phyloP scores from a whole-genome alignment of 2,113 vertebrate species.

The Pristiophorus japonicus region DNA sequence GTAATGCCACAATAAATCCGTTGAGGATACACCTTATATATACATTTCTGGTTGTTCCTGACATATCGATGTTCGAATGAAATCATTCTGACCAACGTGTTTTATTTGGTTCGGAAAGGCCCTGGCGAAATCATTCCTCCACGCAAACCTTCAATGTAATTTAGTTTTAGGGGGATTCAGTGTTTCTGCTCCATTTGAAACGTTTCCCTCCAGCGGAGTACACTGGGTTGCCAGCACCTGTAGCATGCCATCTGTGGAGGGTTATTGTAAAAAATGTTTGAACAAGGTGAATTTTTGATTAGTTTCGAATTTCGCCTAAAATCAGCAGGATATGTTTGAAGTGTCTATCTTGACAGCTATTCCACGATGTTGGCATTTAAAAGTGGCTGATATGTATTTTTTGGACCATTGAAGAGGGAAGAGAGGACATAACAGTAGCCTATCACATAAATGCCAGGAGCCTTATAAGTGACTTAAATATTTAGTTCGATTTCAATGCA shows the following conservation, averaged over 20 bases:
- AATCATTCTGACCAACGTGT: not conserved
- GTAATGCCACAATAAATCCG: too few relatives aligned
- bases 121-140: not conserved
- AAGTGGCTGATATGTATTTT: not conserved
- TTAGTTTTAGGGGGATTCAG: not conserved
- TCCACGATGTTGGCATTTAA: not conserved
- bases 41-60: not conserved
- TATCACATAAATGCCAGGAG: not conserved
- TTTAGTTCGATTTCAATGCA: not conserved
- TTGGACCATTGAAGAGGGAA: not conserved
- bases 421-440: not conserved
- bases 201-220: not conserved
- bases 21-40: too few relatives aligned
- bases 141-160: not conserved
- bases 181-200: not conserved
- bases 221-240: not conserved
- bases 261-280: not conserved
- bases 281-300: not conserved
- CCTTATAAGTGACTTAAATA: not conserved
- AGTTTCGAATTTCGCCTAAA: slow-evolving; percentile 16
- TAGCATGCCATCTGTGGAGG: not conserved
- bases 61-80: not conserved
- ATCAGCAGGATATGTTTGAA: not conserved
- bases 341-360: not conserved
- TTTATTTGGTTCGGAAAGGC: not conserved